phyloP scores from a whole-genome alignment of 2,888 invertebrate species.

The Morpho helenor region DNA sequence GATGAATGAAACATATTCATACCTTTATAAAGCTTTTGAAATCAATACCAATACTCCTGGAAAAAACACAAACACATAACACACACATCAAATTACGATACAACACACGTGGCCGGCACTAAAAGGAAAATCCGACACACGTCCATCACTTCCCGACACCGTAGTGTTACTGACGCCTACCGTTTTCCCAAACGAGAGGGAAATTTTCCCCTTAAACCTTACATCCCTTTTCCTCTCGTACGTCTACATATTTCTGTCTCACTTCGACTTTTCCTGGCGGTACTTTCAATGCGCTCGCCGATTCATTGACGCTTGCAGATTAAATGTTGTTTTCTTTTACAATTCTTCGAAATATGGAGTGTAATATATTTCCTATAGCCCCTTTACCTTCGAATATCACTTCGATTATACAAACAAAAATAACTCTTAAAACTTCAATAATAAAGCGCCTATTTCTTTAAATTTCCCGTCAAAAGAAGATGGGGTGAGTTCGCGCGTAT shows the following conservation, averaged over 20 bases:
- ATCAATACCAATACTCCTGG: conserved; percentile 5
- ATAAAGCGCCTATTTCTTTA: conserved; percentile 1
- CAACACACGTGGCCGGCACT: conserved; percentile 25
- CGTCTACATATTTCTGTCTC: conserved; percentile 35
- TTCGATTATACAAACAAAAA: background rate
- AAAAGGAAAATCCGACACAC: conserved; percentile 23
- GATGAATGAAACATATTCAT: background rate
- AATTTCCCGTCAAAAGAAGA: background rate
- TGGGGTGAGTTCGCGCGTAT: conserved; percentile 12
- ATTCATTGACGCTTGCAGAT: conserved; percentile 60
- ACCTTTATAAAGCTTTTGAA: conserved; percentile 16
- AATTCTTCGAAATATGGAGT: conserved; percentile 28
- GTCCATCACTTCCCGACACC: conserved; percentile 41
- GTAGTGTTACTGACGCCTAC: conserved; percentile 46
- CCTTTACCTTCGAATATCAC: conserved; percentile 17
- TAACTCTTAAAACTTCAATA: background rate
- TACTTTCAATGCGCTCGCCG: conserved; percentile 63
- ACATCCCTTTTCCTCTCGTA: conserved; percentile 35
- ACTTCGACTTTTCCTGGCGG: conserved; percentile 40
- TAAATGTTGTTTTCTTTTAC: conserved; percentile 40
- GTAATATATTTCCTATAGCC: conserved; percentile 33
- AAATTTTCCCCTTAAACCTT: conserved; percentile 49
- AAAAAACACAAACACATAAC: conserved; percentile 20
- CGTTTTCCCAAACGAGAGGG: conserved; percentile 65
- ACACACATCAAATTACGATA: conserved; percentile 19